phyloP scores from a whole-genome alignment of 2,113 vertebrate species.

The Glaucidium brasilianum region DNA sequence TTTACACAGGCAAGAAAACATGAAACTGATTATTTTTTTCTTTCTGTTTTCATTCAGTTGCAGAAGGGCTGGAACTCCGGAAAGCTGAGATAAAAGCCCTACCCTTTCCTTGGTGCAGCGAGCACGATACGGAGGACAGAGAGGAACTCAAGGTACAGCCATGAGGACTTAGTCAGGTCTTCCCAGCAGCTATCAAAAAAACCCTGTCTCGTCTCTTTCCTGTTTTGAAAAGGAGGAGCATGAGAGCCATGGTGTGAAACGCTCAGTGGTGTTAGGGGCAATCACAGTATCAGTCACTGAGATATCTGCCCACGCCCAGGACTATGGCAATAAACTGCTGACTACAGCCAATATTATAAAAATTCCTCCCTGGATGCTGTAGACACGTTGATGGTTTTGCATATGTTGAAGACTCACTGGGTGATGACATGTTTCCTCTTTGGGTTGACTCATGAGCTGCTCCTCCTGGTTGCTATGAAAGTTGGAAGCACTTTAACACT shows the following conservation, averaged over 20 bases:
- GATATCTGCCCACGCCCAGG: background rate
- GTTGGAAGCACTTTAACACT: background rate
- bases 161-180: background rate
- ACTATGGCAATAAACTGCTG: background rate
- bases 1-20: background rate
- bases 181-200: background rate
- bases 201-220: background rate
- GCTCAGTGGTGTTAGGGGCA: background rate
- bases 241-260: background rate
- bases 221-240: background rate
- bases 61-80: background rate
- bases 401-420: background rate
- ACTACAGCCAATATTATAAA: background rate
- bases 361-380: background rate
- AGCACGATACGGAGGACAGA: background rate
- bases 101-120: background rate
- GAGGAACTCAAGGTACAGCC: background rate
- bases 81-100: slow-evolving; percentile 16
- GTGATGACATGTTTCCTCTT: slow-evolving; percentile 21
- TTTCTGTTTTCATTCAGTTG: background rate
- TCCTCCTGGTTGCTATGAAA: slow-evolving; percentile 27
- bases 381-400: background rate
- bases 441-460: slow-evolving; percentile 21
- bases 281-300: background rate
- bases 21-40: background rate